Evolutionary conservation across 1,140 invertebrate genomes (phyloP), one percentile per base, ranked within the genome.

Genomic region (Micrasema longulum): DNA sequence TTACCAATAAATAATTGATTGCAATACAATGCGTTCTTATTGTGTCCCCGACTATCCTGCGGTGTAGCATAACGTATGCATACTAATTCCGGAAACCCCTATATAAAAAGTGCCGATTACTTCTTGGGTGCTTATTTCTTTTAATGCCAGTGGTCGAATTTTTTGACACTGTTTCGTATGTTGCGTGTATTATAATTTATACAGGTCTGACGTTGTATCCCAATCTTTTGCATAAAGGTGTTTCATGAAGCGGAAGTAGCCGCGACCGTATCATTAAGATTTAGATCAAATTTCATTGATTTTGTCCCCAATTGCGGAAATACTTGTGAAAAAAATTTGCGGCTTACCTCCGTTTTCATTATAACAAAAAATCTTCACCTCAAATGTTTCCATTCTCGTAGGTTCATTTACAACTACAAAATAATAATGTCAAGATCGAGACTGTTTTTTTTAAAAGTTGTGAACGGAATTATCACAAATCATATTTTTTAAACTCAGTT

Each of bases 231-330:
- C 57, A 63, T 63, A 63, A 63, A 63, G 57, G 57, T 63, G 38
- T 63, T 63, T 50, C 12, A 20, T 41, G 36, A 55, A 26, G 60
- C 69, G 69, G 69, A 71, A 71, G 60, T 47, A 41, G 60, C 18
- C 10, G 26, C n/a, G 69, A 38, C 60, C 60, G 41, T 65, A 48
- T 71, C 45, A 71, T 71, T 71, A 71, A 65, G 26, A 65, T 53
- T 65, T 50, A 55, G 69, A 65, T 71, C 69, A 57, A 71, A 66
- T 71, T 65, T 65, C 69, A 64, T 23, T 63, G 55, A 52, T 53
- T 70, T 70, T 63, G 31, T 70, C 43, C 26, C 38, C 43, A 47
- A 55, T 57, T 63, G 36, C 55, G 68, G 68, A 70, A 70, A 70
- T 63, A 70, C 68, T 70, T 70, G 62, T 63, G 31, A 35, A 69